Percentiles rank a stretch among this genome's conserved stretches.
Conservation (phyloP, 2,113 vertebrate species). For the Delphinapterus leucas region DNA sequence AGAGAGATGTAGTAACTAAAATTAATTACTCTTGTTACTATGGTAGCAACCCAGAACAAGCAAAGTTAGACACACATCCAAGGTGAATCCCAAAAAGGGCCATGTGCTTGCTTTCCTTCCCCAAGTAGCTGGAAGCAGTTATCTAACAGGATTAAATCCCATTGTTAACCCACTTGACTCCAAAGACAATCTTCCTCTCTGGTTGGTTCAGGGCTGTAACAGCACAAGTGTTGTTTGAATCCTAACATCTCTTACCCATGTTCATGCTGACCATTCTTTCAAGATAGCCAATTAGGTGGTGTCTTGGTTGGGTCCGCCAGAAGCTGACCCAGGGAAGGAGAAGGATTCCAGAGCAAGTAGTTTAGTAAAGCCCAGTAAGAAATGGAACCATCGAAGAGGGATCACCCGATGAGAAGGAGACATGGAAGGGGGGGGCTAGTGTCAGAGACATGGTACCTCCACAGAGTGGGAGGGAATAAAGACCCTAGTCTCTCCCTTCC, state of each 20-base stretch:
- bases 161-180: conserved; percentile 79
- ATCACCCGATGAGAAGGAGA: not conserved
- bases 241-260: not conserved
- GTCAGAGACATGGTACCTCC: not conserved
- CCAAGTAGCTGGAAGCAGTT: conserved; percentile 73
- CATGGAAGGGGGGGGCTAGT: not conserved
- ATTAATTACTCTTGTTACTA: conserved; percentile 81
- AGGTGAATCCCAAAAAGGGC: conserved; percentile 73
- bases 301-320: not conserved
- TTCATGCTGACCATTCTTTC: not conserved
- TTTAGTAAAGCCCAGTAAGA: not conserved
- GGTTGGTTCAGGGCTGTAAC: not conserved
- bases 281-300: not conserved
- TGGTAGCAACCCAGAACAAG: conserved; percentile 77
- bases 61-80: conserved; percentile 74
- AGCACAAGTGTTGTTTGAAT: not conserved
- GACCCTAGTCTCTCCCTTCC: not conserved
- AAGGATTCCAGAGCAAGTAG: not conserved
- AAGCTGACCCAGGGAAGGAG: not conserved
- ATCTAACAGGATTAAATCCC: conserved; percentile 76
- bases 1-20: conserved; percentile 75
- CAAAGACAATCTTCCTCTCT: conserved; percentile 26
- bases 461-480: not conserved
- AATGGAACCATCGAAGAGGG: not conserved
- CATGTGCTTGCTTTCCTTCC: conserved; percentile 62